phyloP scores from a whole-genome alignment of 2,113 vertebrate species.

The Desmodus rotundus region DNA sequence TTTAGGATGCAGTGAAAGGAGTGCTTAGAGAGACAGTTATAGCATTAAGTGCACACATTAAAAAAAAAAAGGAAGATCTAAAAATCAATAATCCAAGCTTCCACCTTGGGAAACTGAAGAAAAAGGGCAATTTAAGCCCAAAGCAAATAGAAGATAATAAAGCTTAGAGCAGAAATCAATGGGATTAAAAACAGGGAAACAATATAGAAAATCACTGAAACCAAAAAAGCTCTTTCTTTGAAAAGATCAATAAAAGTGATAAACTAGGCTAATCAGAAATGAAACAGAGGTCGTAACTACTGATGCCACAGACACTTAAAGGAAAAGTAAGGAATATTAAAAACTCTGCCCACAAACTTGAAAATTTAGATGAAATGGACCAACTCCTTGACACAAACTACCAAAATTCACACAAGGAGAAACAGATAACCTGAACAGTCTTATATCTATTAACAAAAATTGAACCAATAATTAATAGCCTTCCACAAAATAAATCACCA shows the following conservation, averaged over 20 bases:
- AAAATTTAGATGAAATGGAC: not conserved
- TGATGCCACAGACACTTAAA: not conserved
- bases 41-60: not conserved
- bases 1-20: not conserved
- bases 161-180: too few species aligned
- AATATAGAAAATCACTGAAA: not conserved
- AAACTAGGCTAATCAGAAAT: slow-evolving; percentile 11
- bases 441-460: not conserved
- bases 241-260: not conserved
- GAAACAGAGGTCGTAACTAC: not conserved
- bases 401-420: not conserved
- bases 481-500: not conserved
- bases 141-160: too few species aligned
- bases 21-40: not conserved
- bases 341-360: not conserved
- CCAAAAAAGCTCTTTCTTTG: not conserved
- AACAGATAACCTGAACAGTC: not conserved
- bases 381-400: not conserved
- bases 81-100: not conserved
- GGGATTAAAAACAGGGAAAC: too few species aligned
- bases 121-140: too few species aligned
- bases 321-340: not conserved
- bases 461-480: not conserved
- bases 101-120: too few species aligned
- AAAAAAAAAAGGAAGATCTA: not conserved